These are phyloP conservation scores for Oncopodura yosiiana DNA, from an alignment of 1,140 invertebrate genomes.

Conservation along the genomic window DNA sequence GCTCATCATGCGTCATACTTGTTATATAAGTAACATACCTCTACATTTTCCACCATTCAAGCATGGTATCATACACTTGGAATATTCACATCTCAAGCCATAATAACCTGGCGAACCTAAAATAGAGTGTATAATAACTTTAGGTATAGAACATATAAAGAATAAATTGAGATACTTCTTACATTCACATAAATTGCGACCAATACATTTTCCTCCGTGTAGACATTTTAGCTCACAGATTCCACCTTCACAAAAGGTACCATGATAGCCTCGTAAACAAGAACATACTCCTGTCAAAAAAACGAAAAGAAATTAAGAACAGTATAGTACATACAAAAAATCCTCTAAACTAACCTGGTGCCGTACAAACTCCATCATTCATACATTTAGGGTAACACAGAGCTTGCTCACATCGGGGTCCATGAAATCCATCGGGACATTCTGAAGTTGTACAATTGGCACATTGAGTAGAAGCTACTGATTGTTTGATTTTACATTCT, in stretches of 20 bases:
- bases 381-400: slow-evolving; percentile 85
- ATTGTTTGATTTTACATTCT: slow-evolving; percentile 84
- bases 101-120: no score
- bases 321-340: neutral
- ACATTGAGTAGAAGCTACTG: slow-evolving; percentile 68
- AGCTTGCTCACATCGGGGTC: slow-evolving; percentile 74
- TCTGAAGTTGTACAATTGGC: slow-evolving; percentile 70
- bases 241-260: slow-evolving; percentile 82
- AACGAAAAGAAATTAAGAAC: neutral
- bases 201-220: no score
- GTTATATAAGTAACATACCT: no score
- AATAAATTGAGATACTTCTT: no score
- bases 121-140: no score
- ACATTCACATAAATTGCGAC: no score
- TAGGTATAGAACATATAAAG: no score
- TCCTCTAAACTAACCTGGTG: slow-evolving; percentile 57
- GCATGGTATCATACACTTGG: no score
- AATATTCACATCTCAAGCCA: no score
- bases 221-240: no score
- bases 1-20: no score
- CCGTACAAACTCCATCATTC: slow-evolving; percentile 81
- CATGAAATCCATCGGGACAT: slow-evolving; percentile 80
- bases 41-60: no score
- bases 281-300: slow-evolving; percentile 45
- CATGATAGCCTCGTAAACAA: slow-evolving; percentile 78